Evolutionary conservation across 2,113 vertebrate genomes (phyloP).

Genomic region (Sardina pilchardus): DNA sequence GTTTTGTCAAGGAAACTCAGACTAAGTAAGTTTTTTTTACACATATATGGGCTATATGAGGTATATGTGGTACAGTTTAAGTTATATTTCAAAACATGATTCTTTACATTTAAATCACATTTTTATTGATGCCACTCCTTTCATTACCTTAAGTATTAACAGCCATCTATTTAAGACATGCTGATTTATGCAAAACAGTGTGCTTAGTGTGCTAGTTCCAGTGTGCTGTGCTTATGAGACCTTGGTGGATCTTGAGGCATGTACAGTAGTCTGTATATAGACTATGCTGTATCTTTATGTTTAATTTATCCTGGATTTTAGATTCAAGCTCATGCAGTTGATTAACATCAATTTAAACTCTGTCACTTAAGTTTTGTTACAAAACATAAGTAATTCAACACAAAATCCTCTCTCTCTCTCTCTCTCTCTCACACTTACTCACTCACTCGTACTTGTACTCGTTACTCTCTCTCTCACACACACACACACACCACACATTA

Average conservation of each 20-base stretch:
- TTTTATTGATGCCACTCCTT: too few species aligned
- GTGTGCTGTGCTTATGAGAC: neutral
- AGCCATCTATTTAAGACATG: neutral
- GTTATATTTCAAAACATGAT: neutral
- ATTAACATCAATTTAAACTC: neutral
- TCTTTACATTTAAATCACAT: too few species aligned
- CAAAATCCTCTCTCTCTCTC: neutral
- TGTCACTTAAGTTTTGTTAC: neutral
- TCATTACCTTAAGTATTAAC: too few species aligned
- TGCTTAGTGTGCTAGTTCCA: neutral
- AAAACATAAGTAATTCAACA: neutral
- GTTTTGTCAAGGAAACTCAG: neutral
- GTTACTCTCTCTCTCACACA: neutral
- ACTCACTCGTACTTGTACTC: too few species aligned
- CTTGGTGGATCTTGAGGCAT: neutral
- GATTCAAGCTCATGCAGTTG: slow-evolving; percentile 5
- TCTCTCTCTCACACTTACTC: neutral
- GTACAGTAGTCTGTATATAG: neutral
- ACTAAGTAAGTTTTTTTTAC: neutral
- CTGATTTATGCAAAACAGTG: neutral
- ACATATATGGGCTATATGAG: too few species aligned
- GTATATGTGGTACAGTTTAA: neutral
- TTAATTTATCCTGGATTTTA: neutral
- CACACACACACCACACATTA: too few species aligned
- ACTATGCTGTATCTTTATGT: too few species aligned